Percentiles rank a stretch among this genome's conserved stretches.
Conservation (phyloP, 2,888 invertebrate genomes). For the Chironomus riparius region DNA sequence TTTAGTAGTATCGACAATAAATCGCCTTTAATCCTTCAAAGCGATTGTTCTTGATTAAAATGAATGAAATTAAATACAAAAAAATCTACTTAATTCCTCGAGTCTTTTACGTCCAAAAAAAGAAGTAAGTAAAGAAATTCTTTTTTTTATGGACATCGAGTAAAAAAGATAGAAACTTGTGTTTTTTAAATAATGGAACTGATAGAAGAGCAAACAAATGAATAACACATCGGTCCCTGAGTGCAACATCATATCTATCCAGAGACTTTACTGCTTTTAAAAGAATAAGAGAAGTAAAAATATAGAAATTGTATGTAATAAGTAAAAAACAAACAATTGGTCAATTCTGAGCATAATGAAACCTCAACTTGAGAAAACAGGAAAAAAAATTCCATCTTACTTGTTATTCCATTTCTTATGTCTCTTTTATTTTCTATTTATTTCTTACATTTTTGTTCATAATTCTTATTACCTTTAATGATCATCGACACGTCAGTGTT, state of each 20-base stretch:
- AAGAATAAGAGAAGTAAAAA: background rate
- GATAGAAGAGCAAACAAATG: conserved; percentile 26
- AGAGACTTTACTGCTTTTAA: background rate
- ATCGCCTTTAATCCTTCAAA: background rate
- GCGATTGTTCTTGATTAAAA: background rate
- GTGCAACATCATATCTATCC: background rate
- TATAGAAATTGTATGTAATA: conserved; percentile 16
- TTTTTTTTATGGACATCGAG: background rate
- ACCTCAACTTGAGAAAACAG: conserved; percentile 23
- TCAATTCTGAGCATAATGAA: conserved; percentile 25
- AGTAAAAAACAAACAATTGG: conserved; percentile 25
- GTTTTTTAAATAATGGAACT: conserved; percentile 22
- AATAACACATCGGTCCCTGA: conserved; percentile 1
- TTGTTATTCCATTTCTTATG: no score
- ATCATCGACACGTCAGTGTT: no score
- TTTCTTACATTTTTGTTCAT: no score
- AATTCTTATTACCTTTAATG: no score
- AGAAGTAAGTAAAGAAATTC: background rate
- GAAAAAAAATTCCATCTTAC: conserved; percentile 2
- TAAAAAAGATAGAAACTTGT: background rate
- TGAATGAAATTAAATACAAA: background rate
- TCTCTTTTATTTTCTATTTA: background rate
- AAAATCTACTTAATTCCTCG: background rate
- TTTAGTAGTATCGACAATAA: background rate
- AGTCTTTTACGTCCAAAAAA: background rate